A percentile compares a stretch with the other conserved stretches of the same genome.
phyloP scores from a whole-genome alignment of 2,113 vertebrate species.

The Pelodiscus sinensis region DNA sequence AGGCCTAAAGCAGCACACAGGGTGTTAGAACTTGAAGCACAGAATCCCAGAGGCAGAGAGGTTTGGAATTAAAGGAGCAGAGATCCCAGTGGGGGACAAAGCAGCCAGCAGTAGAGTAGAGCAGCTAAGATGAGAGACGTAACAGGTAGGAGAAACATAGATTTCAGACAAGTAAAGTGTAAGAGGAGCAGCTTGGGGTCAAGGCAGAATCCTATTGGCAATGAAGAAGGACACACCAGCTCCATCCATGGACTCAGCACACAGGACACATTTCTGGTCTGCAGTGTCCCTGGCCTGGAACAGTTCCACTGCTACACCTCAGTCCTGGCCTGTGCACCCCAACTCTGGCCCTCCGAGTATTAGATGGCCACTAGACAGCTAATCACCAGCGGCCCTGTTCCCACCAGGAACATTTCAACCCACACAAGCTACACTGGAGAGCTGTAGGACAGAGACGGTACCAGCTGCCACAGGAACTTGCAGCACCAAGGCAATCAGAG shows the following conservation, averaged over 20 bases:
- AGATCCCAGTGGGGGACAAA: background rate
- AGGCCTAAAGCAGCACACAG: background rate
- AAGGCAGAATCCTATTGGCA: too few relatives aligned
- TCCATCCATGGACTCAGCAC: background rate
- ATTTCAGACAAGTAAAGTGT: background rate
- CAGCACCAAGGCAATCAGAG: background rate
- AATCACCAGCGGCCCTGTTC: background rate
- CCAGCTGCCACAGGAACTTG: background rate
- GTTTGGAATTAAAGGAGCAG: background rate
- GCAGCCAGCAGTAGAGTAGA: background rate
- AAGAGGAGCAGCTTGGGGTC: background rate
- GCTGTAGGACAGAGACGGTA: background rate
- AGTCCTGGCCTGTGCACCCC: background rate
- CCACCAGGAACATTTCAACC: background rate
- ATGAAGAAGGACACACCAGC: background rate
- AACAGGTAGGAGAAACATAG: background rate
- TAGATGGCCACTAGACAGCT: background rate
- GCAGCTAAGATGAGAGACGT: background rate
- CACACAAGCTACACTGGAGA: accelerated
- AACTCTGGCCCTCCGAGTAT: background rate
- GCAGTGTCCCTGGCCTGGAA: accelerated
- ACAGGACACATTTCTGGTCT: background rate
- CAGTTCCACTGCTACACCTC: background rate
- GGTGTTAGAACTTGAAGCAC: background rate
- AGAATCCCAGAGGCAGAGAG: background rate